Base-by-base conservation (phyloP, 35 echinoderm and acorn worm species). In the Amphiura filiformis region DNA sequence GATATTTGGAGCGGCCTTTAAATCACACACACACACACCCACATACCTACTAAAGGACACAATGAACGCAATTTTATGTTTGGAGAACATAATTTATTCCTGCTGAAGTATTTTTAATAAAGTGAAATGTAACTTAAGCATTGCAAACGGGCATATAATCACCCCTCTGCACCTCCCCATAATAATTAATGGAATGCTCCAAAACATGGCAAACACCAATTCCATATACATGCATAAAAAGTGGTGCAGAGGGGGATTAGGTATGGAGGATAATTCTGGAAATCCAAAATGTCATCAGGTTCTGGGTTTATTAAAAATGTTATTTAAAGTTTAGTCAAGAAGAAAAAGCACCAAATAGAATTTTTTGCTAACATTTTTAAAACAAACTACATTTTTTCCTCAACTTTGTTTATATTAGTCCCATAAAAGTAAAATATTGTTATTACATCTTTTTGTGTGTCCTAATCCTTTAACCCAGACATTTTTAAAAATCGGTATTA, bases 141-240 rank as follows among this genome's bases (percentile, higher is more conserved):
- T 70, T 70, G 61, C 61, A 70, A 70, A 70, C 61, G 61, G 61
- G 61, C 61, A 70, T n/a, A n/a, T 70, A 2, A 70, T n/a, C 61
- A 70, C 61, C 61, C 61, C 61, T 4, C 11, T 70, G 61, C 28
- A 70, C 44, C 44, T 70, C 61, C 61, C 61, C 26, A 3, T n/a
- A 3, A 23, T 30, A 15, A 30, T 26, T 13, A 70, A 70, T 70
- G 61, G 61, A 70, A 70, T 70, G 61, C 61, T 70, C 61, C 61
- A 70, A 70, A 15, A 15, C 9, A 70, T 26, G 4, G 2, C 7
- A 13, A 13, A 70, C 26, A 26, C 61, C 61, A 26, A 5, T 70
- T n/a, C 28, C 28, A 70, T 23, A 13, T 70, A 26, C 61, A 70
- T 3, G 2, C 26, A 4, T n/a, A 4, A n/a, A 13, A 4, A 70